Evolutionary conservation across 1,140 invertebrate species (phyloP), one percentile per base, ranked within the genome.

Genomic region (Homarus americanus): DNA sequence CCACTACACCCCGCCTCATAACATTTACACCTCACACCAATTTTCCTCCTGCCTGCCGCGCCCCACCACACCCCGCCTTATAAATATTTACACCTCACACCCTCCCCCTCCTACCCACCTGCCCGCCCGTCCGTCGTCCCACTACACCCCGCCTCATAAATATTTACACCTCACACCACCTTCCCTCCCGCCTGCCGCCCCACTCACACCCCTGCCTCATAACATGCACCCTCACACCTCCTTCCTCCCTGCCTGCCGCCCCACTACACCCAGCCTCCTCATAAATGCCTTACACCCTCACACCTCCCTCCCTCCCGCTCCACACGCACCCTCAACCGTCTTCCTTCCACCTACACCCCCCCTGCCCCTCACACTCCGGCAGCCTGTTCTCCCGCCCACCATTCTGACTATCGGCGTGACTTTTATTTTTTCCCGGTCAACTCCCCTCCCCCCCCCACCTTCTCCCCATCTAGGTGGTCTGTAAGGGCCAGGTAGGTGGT

Each of bases 201-300:
- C 80, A 63, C 38, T 63, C 58, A 78, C 40, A 38, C 66, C 5
- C n/a, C n/a, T n/a, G n/a, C n/a, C n/a, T n/a, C n/a, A n/a, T n/a
- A n/a, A n/a, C n/a, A n/a, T n/a, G n/a, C 66, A 69, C 66, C 34
- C 36, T 20, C 75, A 78, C 75, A 78, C 34, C n/a, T n/a, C n/a
- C n/a, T n/a, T n/a, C n/a, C n/a, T n/a, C n/a, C n/a, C n/a, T n/a
- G n/a, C n/a, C n/a, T n/a, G n/a, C n/a, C n/a, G n/a, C n/a, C n/a
- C n/a, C n/a, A n/a, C n/a, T n/a, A n/a, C n/a, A n/a, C n/a, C n/a
- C n/a, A n/a, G n/a, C n/a, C n/a, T n/a, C n/a, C n/a, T n/a, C n/a
- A n/a, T n/a, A n/a, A n/a, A n/a, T n/a, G n/a, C n/a, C n/a, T n/a
- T n/a, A 78, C 34, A 36, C 75, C 10, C 66, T 9, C 66, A 69